Conservation (phyloP, 2,888 invertebrate species). For the Phragmatobia fuliginosa region DNA sequence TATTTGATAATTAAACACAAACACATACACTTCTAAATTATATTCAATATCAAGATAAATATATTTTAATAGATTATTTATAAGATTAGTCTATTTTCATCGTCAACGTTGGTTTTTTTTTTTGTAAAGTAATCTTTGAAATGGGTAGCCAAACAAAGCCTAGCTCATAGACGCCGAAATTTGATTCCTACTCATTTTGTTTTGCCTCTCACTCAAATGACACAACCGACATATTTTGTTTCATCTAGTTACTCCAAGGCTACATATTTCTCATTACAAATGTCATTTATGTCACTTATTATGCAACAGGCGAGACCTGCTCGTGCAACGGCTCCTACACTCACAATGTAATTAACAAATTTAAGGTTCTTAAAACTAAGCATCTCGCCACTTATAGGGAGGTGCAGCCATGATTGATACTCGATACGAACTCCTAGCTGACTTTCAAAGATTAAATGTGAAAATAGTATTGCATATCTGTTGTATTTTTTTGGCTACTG, state of each 20-base stretch:
- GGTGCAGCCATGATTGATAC: no score
- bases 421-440: no score
- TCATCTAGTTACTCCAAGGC: neutral
- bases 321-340: no score
- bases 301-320: neutral
- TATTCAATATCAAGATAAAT: neutral
- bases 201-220: neutral
- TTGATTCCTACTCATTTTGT: neutral
- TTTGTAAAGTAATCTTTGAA: neutral
- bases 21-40: no score
- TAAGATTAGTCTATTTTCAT: neutral
- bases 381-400: no score
- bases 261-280: neutral
- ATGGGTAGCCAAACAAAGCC: neutral
- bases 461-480: neutral
- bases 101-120: neutral
- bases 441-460: neutral
- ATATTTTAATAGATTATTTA: neutral
- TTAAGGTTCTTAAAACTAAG: no score
- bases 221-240: neutral
- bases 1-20: neutral
- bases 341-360: no score
- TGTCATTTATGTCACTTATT: neutral
- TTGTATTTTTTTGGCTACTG: neutral
- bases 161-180: neutral